A percentile compares a stretch with the other conserved stretches of the same genome.
These are phyloP conservation scores for Acipenser oxyrinchus DNA, from an alignment of 2,797 vertebrate species.

Conservation along the genomic window DNA sequence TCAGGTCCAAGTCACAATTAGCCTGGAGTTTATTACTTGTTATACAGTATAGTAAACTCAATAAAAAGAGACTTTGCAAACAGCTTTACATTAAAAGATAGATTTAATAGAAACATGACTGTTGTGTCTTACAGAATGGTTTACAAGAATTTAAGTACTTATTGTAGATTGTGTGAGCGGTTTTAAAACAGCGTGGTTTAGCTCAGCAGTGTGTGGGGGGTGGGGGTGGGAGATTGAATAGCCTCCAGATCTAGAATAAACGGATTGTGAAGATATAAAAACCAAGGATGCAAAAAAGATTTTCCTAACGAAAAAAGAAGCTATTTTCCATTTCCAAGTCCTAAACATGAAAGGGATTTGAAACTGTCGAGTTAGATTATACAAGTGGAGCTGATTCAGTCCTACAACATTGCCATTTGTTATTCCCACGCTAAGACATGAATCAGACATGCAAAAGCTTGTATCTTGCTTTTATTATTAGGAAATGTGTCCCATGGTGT, in stretches of 20 bases:
- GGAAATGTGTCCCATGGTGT: neutral
- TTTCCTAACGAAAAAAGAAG: neutral
- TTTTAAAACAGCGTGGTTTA: neutral
- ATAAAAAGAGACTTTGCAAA: too few species aligned
- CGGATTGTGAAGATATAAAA: neutral
- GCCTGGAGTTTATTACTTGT: too few species aligned
- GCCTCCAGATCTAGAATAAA: neutral
- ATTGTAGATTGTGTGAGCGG: neutral
- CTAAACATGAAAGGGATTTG: neutral
- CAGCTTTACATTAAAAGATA: too few species aligned
- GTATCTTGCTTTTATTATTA: neutral
- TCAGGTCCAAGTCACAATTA: too few species aligned
- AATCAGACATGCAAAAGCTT: neutral
- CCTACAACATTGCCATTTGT: neutral
- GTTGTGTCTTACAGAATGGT: neutral
- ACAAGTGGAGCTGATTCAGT: neutral
- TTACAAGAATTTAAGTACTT: conserved; percentile 1
- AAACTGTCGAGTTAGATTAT: neutral
- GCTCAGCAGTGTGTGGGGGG: neutral
- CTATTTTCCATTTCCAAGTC: neutral
- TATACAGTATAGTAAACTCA: too few species aligned
- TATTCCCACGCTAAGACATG: neutral
- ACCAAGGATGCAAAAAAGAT: neutral
- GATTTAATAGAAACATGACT: neutral
- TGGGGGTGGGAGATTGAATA: neutral